Evolutionary conservation across 2,888 invertebrate genomes (phyloP), one percentile per base, ranked within the genome.

Genomic region (Acanthococcus lagerstroemiae): DNA sequence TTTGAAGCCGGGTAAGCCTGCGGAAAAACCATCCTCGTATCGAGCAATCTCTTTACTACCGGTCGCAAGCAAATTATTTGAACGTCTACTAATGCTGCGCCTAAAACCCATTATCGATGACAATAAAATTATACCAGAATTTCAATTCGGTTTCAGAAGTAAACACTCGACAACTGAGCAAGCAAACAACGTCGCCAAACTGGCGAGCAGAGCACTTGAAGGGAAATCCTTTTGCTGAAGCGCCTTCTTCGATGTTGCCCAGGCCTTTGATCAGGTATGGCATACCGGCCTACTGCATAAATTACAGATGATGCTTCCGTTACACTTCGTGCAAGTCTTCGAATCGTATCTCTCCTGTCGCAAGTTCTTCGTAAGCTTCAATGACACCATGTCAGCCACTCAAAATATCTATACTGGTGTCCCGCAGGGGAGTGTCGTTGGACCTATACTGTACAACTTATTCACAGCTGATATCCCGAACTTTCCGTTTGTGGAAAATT

Each of bases 251-350:
- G 55, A 55, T 55, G 55, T 55, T 19, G 6, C 30, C 1, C 55
- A 55, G 19, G 55, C 30, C 3, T 55, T 55, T 21, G 55, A 55
- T 19, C 15, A 30, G 7, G 55, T 55, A 12, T 55, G 55, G 30
- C 27, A 30, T 5, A 17, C 54, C 22, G 54, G 54, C 17, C 54
- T 52, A 5, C 19, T 12, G 21, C 22, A 52, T 21, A 52, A 55
- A 7, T 4, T 26, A 19, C 27, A 15, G n/a, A 30, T 4, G 30
- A 17, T 30, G 4, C 30, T 55, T 3, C 19, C 55, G 7, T 3
- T 30, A 30, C 37, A 30, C 37, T 30, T 30, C 12, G 37, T 30
- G 37, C 37, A 30, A 30, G 12, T 30, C 6, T 30, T 30, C 37
- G 37, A 30, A 30, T 30, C 37, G 37, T 30, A 30, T 30, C 37